Percentiles rank a stretch among this genome's conserved stretches.
Conservation (phyloP, 1,140 invertebrate species). For the Scaptomyza hsui region DNA sequence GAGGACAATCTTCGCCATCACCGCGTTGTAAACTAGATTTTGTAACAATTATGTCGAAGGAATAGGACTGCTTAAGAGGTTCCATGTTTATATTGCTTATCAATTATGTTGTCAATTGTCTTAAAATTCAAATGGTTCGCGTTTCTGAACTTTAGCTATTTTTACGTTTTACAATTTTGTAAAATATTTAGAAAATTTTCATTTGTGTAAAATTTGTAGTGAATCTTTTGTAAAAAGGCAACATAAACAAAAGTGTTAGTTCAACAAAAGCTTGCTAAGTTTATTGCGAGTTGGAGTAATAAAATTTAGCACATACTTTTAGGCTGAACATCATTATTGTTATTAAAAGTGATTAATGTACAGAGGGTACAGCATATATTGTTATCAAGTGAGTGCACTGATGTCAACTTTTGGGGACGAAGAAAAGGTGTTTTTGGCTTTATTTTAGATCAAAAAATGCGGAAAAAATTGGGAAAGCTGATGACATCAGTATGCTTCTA, state of each 20-base stretch:
- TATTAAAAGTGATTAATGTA: too few relatives aligned
- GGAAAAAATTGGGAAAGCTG: too few relatives aligned
- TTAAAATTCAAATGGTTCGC: neutral
- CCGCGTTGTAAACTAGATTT: constrained; percentile 13
- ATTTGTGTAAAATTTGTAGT: constrained; percentile 21
- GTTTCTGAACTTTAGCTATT: neutral
- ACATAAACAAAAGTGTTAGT: too few relatives aligned
- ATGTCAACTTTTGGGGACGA: too few relatives aligned
- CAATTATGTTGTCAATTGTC: neutral
- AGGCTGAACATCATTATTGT: too few relatives aligned
- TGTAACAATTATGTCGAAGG: constrained; percentile 34
- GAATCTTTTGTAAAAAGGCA: constrained; percentile 9
- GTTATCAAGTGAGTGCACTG: too few relatives aligned
- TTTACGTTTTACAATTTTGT: constrained; percentile 7
- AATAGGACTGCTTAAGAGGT: constrained; percentile 24
- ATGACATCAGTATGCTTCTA: too few relatives aligned
- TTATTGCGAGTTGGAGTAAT: neutral
- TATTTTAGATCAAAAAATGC: too few relatives aligned
- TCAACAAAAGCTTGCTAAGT: constrained; percentile 9
- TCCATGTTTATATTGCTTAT: neutral
- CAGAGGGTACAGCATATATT: too few relatives aligned
- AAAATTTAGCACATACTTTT: too few relatives aligned
- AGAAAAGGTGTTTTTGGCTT: too few relatives aligned
- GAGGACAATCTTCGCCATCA: neutral
- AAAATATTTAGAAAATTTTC: constrained; percentile 15